Conservation (phyloP, 2,797 vertebrate species). For the Columba guinea region DNA sequence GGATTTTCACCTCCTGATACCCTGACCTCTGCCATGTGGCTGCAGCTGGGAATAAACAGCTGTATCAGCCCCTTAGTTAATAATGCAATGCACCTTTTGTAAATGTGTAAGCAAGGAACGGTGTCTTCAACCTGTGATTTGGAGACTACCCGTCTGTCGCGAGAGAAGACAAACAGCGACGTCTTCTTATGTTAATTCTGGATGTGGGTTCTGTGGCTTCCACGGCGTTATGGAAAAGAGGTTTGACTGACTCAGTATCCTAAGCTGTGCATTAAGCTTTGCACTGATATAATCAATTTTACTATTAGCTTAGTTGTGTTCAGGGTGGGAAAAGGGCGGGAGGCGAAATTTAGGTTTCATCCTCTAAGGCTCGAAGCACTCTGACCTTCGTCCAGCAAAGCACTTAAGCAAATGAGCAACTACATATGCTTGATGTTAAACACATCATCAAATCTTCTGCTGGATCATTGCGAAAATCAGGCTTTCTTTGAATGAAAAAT, state of each 20-base stretch:
- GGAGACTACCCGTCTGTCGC: not conserved
- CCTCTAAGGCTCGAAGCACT: not conserved
- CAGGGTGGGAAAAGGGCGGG: not conserved
- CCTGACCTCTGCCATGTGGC: not conserved
- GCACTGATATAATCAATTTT: not conserved
- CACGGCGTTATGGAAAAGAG: not conserved
- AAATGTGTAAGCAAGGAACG: not conserved
- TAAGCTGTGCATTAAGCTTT: not conserved
- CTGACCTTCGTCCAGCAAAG: slow-evolving; percentile 24
- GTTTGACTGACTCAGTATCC: not conserved
- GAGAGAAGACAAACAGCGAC: not conserved
- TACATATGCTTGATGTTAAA: not conserved
- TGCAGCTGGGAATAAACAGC: not conserved
- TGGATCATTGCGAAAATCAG: slow-evolving; percentile 5
- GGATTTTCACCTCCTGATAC: not conserved
- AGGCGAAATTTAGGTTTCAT: not conserved
- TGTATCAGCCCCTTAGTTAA: not conserved
- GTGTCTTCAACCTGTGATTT: not conserved
- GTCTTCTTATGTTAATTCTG: not conserved
- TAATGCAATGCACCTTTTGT: not conserved
- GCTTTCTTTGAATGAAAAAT: not conserved
- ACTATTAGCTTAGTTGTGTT: not conserved
- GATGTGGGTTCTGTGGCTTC: not conserved
- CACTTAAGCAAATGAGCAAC: slow-evolving; percentile 33
- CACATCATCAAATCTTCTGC: not conserved